Conservation (phyloP, 2,797 vertebrate species). For the Allobates femoralis region DNA sequence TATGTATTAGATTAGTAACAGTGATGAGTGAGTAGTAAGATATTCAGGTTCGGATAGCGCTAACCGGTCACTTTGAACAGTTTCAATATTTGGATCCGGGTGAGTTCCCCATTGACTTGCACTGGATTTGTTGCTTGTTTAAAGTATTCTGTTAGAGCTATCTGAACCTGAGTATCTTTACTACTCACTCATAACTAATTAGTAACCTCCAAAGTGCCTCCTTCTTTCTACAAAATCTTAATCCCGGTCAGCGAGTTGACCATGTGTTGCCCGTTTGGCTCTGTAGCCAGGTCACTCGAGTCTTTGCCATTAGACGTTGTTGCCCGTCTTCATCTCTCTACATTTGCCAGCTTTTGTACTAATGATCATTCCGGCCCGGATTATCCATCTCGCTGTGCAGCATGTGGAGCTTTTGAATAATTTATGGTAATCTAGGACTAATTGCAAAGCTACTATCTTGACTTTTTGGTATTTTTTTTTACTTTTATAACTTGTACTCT, state of each 20-base stretch:
- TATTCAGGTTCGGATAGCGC: too few relatives aligned
- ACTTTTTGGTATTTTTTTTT: neutral
- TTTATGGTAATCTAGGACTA: neutral
- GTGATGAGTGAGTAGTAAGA: too few relatives aligned
- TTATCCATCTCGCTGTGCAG: neutral
- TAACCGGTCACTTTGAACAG: too few relatives aligned
- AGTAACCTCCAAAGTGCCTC: too few relatives aligned
- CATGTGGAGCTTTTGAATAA: constrained; percentile 6
- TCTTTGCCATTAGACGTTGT: neutral
- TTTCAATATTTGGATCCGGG: too few relatives aligned
- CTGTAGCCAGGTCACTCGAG: neutral
- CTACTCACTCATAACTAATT: too few relatives aligned
- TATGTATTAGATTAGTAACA: too few relatives aligned
- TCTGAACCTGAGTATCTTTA: too few relatives aligned
- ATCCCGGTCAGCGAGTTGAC: neutral
- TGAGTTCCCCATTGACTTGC: too few relatives aligned
- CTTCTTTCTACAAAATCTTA: too few relatives aligned
- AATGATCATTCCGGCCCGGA: neutral
- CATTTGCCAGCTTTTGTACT: neutral
- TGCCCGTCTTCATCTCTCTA: neutral
- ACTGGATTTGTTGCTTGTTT: too few relatives aligned
- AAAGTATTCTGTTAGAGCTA: too few relatives aligned
- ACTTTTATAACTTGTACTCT: neutral
- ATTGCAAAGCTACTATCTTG: neutral
- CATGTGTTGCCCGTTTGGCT: neutral